Evolutionary conservation across 2,797 vertebrate genomes (phyloP), one percentile per base, ranked within the genome.

Genomic region (Atherinosoma microstoma): DNA sequence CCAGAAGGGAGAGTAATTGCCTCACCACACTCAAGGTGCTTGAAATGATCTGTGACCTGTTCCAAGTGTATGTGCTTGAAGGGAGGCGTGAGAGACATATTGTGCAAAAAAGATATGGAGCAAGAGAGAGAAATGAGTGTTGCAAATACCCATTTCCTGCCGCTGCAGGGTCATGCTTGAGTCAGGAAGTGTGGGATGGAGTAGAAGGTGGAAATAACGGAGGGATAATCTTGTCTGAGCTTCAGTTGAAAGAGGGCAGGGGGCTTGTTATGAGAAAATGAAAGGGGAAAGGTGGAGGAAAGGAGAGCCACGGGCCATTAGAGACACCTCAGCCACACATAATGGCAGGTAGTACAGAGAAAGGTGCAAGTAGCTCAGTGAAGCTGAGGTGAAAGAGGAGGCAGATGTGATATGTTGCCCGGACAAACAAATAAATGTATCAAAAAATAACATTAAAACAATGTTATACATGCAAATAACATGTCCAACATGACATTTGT

Each of bases 201-300:
- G 86, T 77, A 79, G 73, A 88, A 87, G 86, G 89, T 88, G 84
- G 79, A 89, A 75, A 88, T 88, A 89, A 87, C 84, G 64, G 81
- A 86, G 84, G 84, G 89, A 89, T 92, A 94, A 93, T 93, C 90
- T 93, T 90, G 80, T 91, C 82, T 89, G 83, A 87, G 86, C 90
- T 86, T 79, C 81, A 79, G 83, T 5, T 45, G 85, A 82, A 88
- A 87, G 72, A 84, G 87, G 88, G 76, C 87, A 88, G 85, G 86
- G 82, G 78, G 87, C 90, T 92, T 90, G 81, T 93, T 93, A 93
- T 85, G 89, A 91, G 93, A 92, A 92, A 93, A 94, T 92, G 87
- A 88, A 90, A 89, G 92, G 90, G 87, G 88, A 88, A 87, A 92
- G 90, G 89, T 92, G 91, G 90, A 83, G 82, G 84, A 87, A 91